phyloP scores from a whole-genome alignment of 2,888 invertebrate species.

The Nebria brevicollis region DNA sequence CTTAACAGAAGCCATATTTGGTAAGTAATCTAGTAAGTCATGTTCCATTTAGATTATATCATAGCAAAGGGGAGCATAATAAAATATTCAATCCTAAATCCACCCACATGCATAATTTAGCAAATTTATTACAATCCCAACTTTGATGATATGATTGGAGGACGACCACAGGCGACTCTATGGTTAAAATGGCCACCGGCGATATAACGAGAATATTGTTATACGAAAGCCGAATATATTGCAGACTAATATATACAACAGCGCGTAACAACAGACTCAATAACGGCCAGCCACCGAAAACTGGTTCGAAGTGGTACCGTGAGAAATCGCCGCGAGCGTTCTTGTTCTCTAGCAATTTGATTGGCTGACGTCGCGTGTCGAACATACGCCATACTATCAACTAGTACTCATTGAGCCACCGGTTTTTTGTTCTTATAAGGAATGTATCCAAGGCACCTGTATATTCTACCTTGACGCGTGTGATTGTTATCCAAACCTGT shows the following conservation, averaged over 20 bases:
- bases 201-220: slow-evolving; percentile 23
- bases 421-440: not conserved
- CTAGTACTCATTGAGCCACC: not conserved
- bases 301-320: slow-evolving; percentile 46
- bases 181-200: not conserved
- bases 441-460: not conserved
- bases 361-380: slow-evolving; percentile 41
- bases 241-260: not conserved
- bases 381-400: slow-evolving; percentile 14
- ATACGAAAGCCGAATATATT: slow-evolving; percentile 8
- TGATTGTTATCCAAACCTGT: not conserved
- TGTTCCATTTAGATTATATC: too few species aligned
- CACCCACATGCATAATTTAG: slow-evolving; percentile 39
- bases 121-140: slow-evolving; percentile 35
- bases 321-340: slow-evolving; percentile 39
- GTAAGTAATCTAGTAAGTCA: too few species aligned
- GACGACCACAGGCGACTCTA: slow-evolving; percentile 5
- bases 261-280: not conserved
- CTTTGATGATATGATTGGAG: slow-evolving; percentile 31
- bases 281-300: slow-evolving; percentile 20
- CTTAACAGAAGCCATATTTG: too few species aligned
- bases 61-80: not conserved
- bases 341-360: slow-evolving; percentile 9
- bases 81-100: slow-evolving; percentile 22
- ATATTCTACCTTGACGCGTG: not conserved